These are phyloP conservation scores for Aegithalos caudatus DNA, from an alignment of 2,113 vertebrate genomes.

Conservation along the genomic window DNA sequence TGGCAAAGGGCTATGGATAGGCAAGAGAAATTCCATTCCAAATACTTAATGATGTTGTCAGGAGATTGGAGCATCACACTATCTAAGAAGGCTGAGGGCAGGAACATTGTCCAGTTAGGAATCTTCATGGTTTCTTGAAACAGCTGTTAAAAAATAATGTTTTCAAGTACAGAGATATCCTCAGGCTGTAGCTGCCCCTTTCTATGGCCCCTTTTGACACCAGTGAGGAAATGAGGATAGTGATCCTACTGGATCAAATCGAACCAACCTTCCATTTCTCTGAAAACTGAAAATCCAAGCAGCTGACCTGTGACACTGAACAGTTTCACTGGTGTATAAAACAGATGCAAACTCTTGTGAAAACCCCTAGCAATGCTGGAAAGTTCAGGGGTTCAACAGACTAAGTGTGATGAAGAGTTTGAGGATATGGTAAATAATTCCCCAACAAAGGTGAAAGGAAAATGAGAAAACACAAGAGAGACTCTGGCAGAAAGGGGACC, in stretches of 20 bases:
- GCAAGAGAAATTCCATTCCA: neutral
- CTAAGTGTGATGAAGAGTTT: fast-evolving
- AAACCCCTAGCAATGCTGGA: neutral
- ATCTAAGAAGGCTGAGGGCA: neutral
- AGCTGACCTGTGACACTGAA: neutral
- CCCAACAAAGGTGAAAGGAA: neutral
- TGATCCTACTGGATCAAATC: neutral
- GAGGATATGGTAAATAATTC: neutral
- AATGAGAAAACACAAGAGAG: neutral
- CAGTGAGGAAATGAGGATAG: neutral
- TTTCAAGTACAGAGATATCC: neutral
- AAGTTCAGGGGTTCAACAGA: neutral
- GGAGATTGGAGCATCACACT: neutral
- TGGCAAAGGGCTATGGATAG: neutral
- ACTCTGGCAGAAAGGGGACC: neutral
- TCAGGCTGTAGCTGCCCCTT: neutral
- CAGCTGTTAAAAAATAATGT: neutral
- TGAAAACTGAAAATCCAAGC: neutral
- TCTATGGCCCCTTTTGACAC: neutral
- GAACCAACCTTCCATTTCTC: neutral
- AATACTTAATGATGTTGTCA: neutral
- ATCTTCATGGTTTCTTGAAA: neutral
- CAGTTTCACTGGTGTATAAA: neutral
- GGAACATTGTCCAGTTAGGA: neutral
- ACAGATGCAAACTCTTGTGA: neutral